Evolutionary conservation across 1,140 invertebrate species (phyloP), one percentile per base, ranked within the genome.

Genomic region (Hypsibius dujardini): DNA sequence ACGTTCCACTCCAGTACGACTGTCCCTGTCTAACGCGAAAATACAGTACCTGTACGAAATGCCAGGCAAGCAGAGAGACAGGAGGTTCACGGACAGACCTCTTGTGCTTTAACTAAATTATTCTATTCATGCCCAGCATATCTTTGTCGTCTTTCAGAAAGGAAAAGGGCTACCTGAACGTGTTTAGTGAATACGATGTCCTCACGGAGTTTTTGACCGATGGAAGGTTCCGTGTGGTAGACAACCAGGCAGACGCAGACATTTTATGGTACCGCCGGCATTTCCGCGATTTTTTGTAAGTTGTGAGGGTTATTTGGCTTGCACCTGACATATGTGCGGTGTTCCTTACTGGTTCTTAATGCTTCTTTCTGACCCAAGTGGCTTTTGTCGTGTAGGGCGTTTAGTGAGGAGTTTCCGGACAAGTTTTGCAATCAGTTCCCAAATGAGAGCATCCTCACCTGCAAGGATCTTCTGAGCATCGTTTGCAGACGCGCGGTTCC

Each of bases 351-450:
- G 47, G 2, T 46, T 60, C 40, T 42, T 71, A 47, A 59, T 62
- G 1, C 72, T 60, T 50, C 67, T 72, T n/a, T 47, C 42, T 1
- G 28, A 47, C 7, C 46, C 3, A 15, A 59, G 72, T 70, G 42
- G 56, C 40, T 47, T 70, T 7, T 69, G n/a, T 46, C 71, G 71
- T 70, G 70, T 70, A 78, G 76, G 60, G 71, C 84, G 69, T 79
- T 91, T 1, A 84, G 83, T 76, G 76, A 80, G 72, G 76, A 81
- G n/a, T 80, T 77, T 1, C 86, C 86, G 1, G 77, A 83, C 50
- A 86, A 85, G 75, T 87, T 86, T 77, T 80, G 94, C 2, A 95
- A 94, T 79, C 92, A 95, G 81, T 95, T 94, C 81, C 91, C 92
- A 0, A 90, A 85, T 80, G 92, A 95, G 79, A 86, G 87, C 81